A percentile compares a stretch with the other conserved stretches of the same genome.
Conservation (phyloP, 2,113 vertebrate genomes). For the Hydropotes inermis region DNA sequence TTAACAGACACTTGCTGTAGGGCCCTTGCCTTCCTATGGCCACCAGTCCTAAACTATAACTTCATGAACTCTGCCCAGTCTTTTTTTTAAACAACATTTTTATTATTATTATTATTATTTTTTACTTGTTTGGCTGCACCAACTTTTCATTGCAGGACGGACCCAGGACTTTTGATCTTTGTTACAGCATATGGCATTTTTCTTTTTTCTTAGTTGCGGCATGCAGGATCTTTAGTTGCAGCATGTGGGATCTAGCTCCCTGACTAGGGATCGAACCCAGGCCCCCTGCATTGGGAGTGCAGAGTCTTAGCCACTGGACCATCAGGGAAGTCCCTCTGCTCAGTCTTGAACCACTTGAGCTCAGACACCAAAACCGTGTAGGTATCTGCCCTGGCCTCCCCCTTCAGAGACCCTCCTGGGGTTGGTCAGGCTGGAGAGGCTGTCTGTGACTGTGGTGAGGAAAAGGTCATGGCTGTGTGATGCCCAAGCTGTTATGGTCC, state of each 20-base stretch:
- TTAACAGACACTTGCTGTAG: background rate
- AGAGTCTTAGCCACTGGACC: background rate
- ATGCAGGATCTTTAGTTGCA: background rate
- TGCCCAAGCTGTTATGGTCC: background rate
- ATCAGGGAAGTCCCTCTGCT: background rate
- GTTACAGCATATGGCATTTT: background rate
- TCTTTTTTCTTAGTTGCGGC: background rate
- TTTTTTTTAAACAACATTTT: background rate
- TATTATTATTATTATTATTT: background rate
- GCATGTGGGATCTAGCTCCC: background rate
- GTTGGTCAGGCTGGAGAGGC: background rate
- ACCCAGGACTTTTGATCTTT: background rate
- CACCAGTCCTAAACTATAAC: background rate
- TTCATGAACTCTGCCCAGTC: background rate
- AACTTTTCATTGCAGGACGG: background rate
- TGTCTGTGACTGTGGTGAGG: background rate
- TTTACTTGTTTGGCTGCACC: background rate
- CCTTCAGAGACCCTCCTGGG: background rate
- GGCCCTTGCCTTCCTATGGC: background rate
- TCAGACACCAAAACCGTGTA: background rate
- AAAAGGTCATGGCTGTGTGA: background rate
- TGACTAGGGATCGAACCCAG: background rate
- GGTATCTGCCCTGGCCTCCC: background rate
- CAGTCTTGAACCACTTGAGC: background rate
- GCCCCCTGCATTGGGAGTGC: too few relatives aligned